Evolutionary conservation across 2,888 invertebrate species (phyloP).

Genomic region (Cantharis nigra): DNA sequence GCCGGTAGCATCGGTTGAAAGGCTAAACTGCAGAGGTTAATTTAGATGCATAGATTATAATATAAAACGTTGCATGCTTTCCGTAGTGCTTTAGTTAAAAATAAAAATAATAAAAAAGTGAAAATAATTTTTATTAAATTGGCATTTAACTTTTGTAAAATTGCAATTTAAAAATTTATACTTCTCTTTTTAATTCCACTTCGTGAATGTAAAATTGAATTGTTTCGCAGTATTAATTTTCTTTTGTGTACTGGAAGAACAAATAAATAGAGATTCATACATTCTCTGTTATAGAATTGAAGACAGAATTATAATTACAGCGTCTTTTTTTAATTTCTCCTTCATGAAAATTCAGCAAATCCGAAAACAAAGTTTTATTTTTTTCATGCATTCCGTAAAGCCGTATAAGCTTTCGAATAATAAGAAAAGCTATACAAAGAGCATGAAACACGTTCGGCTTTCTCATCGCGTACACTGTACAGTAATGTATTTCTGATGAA

Average conservation of each 20-base stretch:
- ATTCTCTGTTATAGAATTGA: not conserved
- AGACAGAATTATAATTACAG: not conserved
- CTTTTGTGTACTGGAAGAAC: not conserved
- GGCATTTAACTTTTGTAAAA: not conserved
- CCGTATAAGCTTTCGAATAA: slow-evolving; percentile 14
- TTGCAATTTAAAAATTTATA: not conserved
- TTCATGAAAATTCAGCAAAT: slow-evolving; percentile 5
- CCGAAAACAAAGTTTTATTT: slow-evolving; percentile 23
- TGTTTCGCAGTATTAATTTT: not conserved
- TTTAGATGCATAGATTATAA: too few relatives aligned
- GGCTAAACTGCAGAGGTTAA: too few relatives aligned
- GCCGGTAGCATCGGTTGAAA: too few relatives aligned
- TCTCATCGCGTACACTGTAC: slow-evolving; percentile 28
- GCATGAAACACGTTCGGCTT: slow-evolving; percentile 24
- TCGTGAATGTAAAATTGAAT: not conserved
- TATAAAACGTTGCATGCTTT: too few relatives aligned
- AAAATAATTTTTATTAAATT: not conserved
- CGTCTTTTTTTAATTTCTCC: slow-evolving; percentile 16
- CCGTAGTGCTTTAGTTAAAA: not conserved
- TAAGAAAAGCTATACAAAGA: slow-evolving; percentile 21
- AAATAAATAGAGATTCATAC: not conserved
- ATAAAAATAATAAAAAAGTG: not conserved
- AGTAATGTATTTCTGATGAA: slow-evolving; percentile 39
- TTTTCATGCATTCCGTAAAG: slow-evolving; percentile 7
- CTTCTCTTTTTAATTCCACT: not conserved